These are phyloP conservation scores for Peromyscus californicus DNA, from an alignment of 2,113 vertebrate genomes.

Conservation along the genomic window DNA sequence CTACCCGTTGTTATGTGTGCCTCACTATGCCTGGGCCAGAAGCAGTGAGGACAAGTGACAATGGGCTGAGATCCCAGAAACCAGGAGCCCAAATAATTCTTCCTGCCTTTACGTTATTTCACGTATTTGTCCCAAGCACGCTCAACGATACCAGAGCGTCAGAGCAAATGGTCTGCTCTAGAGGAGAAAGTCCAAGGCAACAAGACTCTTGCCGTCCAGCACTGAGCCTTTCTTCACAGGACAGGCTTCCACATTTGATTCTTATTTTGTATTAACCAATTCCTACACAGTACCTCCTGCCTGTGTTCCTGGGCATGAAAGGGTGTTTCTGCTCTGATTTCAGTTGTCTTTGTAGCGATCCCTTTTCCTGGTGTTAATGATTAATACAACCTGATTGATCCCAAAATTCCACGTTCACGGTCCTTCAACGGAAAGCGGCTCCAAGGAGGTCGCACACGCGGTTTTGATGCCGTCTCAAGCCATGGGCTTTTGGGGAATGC, in stretches of 20 bases:
- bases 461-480: conserved; percentile 32
- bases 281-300: background rate
- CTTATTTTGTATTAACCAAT: background rate
- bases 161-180: background rate
- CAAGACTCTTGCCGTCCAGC: background rate
- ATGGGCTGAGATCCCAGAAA: background rate
- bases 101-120: background rate
- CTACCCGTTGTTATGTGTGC: background rate
- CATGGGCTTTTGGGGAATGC: conserved; percentile 79
- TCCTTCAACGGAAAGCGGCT: conserved; percentile 31
- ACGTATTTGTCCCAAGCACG: background rate
- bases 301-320: conserved; percentile 41
- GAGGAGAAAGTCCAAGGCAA: background rate
- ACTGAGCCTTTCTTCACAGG: background rate
- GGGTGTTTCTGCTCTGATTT: background rate
- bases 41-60: background rate
- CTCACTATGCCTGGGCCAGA: background rate
- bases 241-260: background rate
- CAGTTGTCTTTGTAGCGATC: conserved; percentile 28
- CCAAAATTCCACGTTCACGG: conserved; percentile 32
- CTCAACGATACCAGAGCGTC: background rate
- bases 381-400: conserved; percentile 81
- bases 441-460: background rate
- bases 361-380: conserved; percentile 83
- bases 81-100: background rate